Conservation (phyloP, 2,113 vertebrate species). For the Dipodomys stephensi region DNA sequence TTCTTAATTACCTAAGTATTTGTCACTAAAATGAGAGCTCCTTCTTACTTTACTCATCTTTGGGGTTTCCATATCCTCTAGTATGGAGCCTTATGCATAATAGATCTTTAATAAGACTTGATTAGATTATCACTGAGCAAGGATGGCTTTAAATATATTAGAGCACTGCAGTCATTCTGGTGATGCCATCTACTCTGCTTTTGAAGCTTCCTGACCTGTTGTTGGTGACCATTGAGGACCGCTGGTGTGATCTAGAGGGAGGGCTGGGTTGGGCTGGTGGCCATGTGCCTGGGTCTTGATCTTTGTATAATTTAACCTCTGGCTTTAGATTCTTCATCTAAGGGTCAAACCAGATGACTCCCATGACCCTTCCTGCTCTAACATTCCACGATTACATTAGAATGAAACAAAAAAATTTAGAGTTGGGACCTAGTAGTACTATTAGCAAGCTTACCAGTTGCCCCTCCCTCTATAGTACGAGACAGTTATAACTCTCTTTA, state of each 20-base stretch:
- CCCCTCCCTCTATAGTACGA: background rate
- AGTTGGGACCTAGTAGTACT: background rate
- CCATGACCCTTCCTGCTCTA: background rate
- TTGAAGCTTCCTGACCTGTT: background rate
- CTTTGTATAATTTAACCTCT: background rate
- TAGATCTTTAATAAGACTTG: background rate
- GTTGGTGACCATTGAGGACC: background rate
- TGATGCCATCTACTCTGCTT: background rate
- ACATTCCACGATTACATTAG: background rate
- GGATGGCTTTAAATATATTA: background rate
- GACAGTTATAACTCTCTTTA: background rate
- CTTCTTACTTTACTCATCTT: background rate
- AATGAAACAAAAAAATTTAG: constrained; percentile 18
- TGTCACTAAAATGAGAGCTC: background rate
- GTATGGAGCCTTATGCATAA: background rate
- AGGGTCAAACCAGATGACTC: background rate
- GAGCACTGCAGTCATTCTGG: background rate
- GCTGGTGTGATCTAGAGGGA: background rate
- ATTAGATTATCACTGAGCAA: background rate
- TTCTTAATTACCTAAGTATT: background rate
- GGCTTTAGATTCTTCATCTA: constrained; percentile 11
- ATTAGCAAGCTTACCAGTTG: background rate
- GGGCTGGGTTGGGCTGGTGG: background rate
- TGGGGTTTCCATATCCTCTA: background rate
- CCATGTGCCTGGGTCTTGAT: background rate